Percentiles rank a stretch among this genome's conserved stretches.
phyloP scores from a whole-genome alignment of 2,888 invertebrate species.

The Xylota segnis region DNA sequence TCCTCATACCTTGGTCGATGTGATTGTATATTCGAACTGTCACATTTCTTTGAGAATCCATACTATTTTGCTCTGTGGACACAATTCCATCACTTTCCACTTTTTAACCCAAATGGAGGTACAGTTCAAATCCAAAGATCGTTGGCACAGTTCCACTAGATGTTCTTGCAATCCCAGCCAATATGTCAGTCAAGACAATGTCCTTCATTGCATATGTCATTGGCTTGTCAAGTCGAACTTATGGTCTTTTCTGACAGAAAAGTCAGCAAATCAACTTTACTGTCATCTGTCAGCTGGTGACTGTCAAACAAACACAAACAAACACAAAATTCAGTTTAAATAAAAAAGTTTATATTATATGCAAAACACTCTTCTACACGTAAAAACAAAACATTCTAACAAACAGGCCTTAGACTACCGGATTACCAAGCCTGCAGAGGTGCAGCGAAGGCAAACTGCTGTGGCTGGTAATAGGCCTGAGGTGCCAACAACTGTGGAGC shows the following conservation, averaged over 20 bases:
- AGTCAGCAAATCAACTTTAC: not conserved
- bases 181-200: too few relatives aligned
- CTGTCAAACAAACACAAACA: slow-evolving; percentile 9
- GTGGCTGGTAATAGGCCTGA: slow-evolving; percentile 63
- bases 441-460: slow-evolving; percentile 61
- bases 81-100: too few relatives aligned
- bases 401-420: slow-evolving; percentile 1
- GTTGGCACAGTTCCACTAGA: too few relatives aligned
- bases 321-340: slow-evolving; percentile 19
- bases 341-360: slow-evolving; percentile 41
- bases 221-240: too few relatives aligned
- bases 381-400: slow-evolving; percentile 23
- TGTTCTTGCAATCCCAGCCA: too few relatives aligned
- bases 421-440: slow-evolving; percentile 65
- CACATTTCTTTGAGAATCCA: too few relatives aligned
- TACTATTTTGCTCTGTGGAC: too few relatives aligned
- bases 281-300: not conserved
- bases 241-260: not conserved
- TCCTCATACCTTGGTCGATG: too few relatives aligned
- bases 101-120: too few relatives aligned
- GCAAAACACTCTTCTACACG: slow-evolving; percentile 25
- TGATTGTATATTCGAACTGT: too few relatives aligned
- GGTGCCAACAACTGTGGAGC: slow-evolving; percentile 39
- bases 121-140: too few relatives aligned
- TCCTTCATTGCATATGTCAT: too few relatives aligned